Percentiles rank a stretch among this genome's conserved stretches.
phyloP scores from a whole-genome alignment of 2,888 invertebrate genomes.

The Epinotia nisella region DNA sequence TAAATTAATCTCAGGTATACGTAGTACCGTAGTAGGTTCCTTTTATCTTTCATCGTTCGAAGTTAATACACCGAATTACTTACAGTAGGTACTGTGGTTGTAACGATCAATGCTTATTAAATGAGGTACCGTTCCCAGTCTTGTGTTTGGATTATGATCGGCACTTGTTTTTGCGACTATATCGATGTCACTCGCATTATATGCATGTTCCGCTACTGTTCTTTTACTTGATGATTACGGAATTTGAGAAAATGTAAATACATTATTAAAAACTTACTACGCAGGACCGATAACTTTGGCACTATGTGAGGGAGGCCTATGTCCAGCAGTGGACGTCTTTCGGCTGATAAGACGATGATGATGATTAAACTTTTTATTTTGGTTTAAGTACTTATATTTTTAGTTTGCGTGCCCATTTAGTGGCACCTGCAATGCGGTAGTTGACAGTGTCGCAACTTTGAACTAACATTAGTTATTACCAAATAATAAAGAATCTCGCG shows the following conservation, averaged over 20 bases:
- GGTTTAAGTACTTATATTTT: too few species aligned
- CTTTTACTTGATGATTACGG: not conserved
- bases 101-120: conserved; percentile 18
- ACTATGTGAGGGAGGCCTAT: too few species aligned
- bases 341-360: too few species aligned
- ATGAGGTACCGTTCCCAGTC: conserved; percentile 22
- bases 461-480: not conserved
- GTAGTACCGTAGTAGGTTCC: not conserved
- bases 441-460: not conserved
- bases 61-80: conserved; percentile 16
- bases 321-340: too few species aligned
- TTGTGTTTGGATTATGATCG: conserved; percentile 8
- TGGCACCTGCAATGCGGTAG: conserved; percentile 34
- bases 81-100: not conserved
- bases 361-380: too few species aligned
- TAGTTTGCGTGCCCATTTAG: conserved; percentile 15
- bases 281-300: too few species aligned
- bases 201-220: not conserved
- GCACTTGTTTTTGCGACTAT: conserved; percentile 14
- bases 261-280: too few species aligned
- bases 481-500: not conserved
- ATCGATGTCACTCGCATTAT: conserved; percentile 1
- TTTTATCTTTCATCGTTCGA: not conserved
- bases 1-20: too few species aligned
- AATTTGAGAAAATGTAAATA: too few species aligned